These are phyloP conservation scores for Antheraea pernyi DNA, from an alignment of 1,140 invertebrate species.

Conservation along the genomic window DNA sequence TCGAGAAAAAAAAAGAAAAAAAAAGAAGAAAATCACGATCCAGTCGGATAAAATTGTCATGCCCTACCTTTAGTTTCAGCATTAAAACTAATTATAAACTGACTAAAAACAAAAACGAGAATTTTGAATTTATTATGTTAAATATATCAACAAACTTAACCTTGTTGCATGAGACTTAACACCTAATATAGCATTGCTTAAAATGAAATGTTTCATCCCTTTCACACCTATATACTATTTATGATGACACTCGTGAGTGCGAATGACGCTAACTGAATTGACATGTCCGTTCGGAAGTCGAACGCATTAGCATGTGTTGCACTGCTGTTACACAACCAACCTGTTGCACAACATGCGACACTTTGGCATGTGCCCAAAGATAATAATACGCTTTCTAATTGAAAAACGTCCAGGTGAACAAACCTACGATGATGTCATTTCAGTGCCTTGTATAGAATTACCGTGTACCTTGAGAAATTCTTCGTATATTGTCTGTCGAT, in stretches of 20 bases:
- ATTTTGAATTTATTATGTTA: no score
- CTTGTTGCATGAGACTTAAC: not conserved
- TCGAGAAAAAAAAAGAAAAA: no score
- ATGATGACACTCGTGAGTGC: conserved; percentile 9
- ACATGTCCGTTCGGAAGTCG: conserved; percentile 34
- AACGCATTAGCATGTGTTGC: conserved; percentile 32
- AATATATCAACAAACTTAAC: no score
- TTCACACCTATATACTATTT: not conserved
- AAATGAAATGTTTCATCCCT: not conserved
- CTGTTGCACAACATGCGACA: conserved; percentile 26
- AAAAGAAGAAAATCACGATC: no score
- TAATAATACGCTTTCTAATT: conserved; percentile 24
- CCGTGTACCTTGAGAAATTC: not conserved
- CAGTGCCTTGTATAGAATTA: not conserved
- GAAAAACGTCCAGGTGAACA: conserved; percentile 12
- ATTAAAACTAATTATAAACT: no score
- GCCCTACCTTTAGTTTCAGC: no score
- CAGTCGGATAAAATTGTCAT: no score
- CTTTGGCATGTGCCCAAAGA: conserved; percentile 27
- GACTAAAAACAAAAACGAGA: no score
- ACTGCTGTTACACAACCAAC: conserved; percentile 26
- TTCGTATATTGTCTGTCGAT: not conserved
- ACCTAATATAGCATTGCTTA: not conserved
- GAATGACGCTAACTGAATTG: conserved; percentile 26
- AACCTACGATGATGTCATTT: conserved; percentile 4